A percentile compares a stretch with the other conserved stretches of the same genome.
phyloP scores from a whole-genome alignment of 2,888 invertebrate genomes.

The Eucera pruinosa region DNA sequence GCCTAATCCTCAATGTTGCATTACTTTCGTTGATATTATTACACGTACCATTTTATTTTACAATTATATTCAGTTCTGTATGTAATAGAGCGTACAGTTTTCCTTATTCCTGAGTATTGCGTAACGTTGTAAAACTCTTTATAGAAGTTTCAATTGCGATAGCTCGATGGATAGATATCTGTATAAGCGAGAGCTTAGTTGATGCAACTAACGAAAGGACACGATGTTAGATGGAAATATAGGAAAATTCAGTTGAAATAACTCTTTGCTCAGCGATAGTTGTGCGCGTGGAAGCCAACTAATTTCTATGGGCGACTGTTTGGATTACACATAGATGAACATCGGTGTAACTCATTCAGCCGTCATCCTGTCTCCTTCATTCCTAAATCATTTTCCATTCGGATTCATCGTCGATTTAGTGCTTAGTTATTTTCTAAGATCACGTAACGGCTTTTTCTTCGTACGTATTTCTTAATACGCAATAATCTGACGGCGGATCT shows the following conservation, averaged over 20 bases:
- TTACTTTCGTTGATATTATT: conserved; percentile 31
- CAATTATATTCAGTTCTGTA: conserved; percentile 37
- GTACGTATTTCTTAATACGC: conserved; percentile 12
- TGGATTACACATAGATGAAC: conserved; percentile 73
- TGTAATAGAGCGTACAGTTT: conserved; percentile 12
- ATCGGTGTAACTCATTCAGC: conserved; percentile 78
- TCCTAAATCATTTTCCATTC: conserved; percentile 51
- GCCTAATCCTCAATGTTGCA: conserved; percentile 31
- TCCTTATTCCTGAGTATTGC: conserved; percentile 8
- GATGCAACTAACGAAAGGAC: conserved; percentile 20
- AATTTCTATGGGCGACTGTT: conserved; percentile 75
- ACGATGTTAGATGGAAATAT: conserved; percentile 30
- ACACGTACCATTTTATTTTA: conserved; percentile 26
- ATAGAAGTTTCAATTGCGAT: conserved; percentile 16
- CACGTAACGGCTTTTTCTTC: conserved; percentile 27
- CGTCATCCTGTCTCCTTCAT: conserved; percentile 70
- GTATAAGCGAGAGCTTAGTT: conserved; percentile 7
- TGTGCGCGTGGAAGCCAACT: conserved; percentile 83
- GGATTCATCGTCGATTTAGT: conserved; percentile 32
- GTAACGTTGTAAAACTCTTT: conserved; percentile 7
- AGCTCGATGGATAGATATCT: background rate
- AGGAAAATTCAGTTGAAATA: conserved; percentile 78
- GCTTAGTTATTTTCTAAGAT: conserved; percentile 42
- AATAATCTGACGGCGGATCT: conserved; percentile 1
- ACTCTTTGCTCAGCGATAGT: conserved; percentile 84